Percentiles rank a stretch among this genome's conserved stretches.
Conservation (phyloP, 2,888 invertebrate species). For the Limenitis camilla region DNA sequence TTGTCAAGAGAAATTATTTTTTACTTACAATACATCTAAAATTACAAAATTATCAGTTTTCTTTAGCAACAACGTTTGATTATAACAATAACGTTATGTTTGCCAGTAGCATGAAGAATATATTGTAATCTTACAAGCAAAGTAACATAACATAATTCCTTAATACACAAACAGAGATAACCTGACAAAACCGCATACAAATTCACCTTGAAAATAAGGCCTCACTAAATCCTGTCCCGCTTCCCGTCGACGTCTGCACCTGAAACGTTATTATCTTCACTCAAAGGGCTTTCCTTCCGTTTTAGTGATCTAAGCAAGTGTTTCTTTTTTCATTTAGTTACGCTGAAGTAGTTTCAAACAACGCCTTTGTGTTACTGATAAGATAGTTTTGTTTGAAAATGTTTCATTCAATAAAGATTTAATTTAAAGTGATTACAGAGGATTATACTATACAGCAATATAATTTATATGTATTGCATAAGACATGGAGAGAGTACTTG, state of each 20-base stretch:
- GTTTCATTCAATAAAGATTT: neutral
- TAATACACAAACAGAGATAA: neutral
- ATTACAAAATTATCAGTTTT: too few species aligned
- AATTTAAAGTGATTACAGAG: too few species aligned
- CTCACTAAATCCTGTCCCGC: slow-evolving; percentile 37
- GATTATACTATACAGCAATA: too few species aligned
- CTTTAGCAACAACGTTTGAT: too few species aligned
- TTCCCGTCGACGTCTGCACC: slow-evolving; percentile 42
- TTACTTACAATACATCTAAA: too few species aligned
- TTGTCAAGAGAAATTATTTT: too few species aligned
- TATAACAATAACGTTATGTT: too few species aligned
- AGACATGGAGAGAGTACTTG: too few species aligned
- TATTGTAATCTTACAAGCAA: neutral
- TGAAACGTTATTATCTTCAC: slow-evolving; percentile 66
- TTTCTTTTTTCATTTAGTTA: slow-evolving; percentile 47
- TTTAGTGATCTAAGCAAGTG: slow-evolving; percentile 52
- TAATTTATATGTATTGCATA: too few species aligned
- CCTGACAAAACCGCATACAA: neutral
- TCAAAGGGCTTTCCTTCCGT: slow-evolving; percentile 63
- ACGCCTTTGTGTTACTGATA: neutral
- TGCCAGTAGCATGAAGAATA: too few species aligned
- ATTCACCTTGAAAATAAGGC: slow-evolving; percentile 31
- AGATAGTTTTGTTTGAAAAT: neutral
- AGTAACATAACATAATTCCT: neutral
- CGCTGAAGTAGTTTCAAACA: slow-evolving; percentile 24